Percentiles rank a stretch among this genome's conserved stretches.
Conservation (phyloP, 2,113 vertebrate species). For the Cervus canadensis region DNA sequence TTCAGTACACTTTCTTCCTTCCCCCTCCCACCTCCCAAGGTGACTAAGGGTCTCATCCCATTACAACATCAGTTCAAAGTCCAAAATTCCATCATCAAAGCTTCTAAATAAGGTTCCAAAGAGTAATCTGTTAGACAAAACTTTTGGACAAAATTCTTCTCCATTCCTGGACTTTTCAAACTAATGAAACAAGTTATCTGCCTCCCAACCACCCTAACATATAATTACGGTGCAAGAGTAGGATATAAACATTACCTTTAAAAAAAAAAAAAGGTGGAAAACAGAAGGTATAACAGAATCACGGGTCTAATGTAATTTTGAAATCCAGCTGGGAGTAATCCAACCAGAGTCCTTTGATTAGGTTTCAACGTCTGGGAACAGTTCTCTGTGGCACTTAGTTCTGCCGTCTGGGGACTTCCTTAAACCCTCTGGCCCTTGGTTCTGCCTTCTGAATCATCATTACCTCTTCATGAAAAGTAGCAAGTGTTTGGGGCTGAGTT, state of each 20-base stretch:
- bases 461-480: background rate
- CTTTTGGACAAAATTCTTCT: background rate
- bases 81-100: background rate
- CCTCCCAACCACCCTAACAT: background rate
- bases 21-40: background rate
- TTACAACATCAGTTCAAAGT: background rate
- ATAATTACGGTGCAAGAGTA: background rate
- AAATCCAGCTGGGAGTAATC: background rate
- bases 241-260: background rate
- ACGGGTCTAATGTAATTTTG: background rate
- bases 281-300: background rate
- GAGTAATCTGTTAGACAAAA: background rate
- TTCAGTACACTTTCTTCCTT: background rate
- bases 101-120: background rate
- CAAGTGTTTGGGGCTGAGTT: background rate
- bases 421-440: background rate
- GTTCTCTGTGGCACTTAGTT: background rate
- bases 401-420: background rate
- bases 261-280: background rate
- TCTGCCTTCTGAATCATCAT: background rate
- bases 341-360: background rate
- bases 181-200: background rate
- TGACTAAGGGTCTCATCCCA: background rate
- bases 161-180: background rate
- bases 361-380: background rate